Conservation (phyloP, 1,140 invertebrate species). For the Ladona fulva region DNA sequence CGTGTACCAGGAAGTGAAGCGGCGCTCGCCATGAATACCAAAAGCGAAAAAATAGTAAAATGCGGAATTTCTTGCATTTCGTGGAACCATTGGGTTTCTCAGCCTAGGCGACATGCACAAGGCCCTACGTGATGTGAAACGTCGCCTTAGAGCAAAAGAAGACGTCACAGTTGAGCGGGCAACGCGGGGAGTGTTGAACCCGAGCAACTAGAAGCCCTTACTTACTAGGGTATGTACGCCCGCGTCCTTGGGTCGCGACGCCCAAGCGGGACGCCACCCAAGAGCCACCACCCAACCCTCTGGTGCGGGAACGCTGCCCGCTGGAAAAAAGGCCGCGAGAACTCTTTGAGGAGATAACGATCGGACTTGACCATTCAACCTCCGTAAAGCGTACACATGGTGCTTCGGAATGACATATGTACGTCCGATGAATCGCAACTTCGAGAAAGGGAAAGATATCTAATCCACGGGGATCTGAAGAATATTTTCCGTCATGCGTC, state of each 20-base stretch:
- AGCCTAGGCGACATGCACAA: too few species aligned
- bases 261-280: slow-evolving; percentile 9
- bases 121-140: too few species aligned
- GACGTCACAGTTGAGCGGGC: too few species aligned
- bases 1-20: too few species aligned
- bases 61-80: too few species aligned
- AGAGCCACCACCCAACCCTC: background rate
- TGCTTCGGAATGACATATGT: background rate
- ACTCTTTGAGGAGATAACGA: background rate
- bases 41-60: too few species aligned
- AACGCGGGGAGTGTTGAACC: too few species aligned
- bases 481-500: slow-evolving; percentile 15
- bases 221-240: background rate
- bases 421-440: background rate
- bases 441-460: background rate
- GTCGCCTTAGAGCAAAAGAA: too few species aligned
- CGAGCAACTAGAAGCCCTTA: too few species aligned
- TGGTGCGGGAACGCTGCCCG: background rate
- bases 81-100: too few species aligned
- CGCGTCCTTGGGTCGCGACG: slow-evolving; percentile 19
- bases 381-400: background rate
- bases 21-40: too few species aligned
- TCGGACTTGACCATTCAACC: slow-evolving; percentile 3
- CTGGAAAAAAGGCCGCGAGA: background rate
- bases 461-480: background rate